Conservation (phyloP, 2,888 invertebrate genomes). For the Diachrysia chrysitis region DNA sequence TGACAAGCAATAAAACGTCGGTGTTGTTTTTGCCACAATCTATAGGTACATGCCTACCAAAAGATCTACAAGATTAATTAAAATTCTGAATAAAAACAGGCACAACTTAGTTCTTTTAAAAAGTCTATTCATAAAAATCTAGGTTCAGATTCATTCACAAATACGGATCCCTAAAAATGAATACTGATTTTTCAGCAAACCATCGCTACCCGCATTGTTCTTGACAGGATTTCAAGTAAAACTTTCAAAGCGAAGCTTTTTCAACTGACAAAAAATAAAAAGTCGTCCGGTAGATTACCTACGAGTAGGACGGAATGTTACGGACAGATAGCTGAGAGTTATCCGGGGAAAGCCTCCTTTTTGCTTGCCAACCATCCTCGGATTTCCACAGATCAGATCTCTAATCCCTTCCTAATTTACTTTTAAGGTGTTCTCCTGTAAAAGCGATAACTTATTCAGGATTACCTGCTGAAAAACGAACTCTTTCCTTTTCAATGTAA, state of each 20-base stretch:
- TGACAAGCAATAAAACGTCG: too few relatives aligned
- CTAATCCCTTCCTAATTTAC: constrained; percentile 62
- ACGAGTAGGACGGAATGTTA: constrained; percentile 10
- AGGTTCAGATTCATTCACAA: not conserved
- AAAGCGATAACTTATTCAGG: constrained; percentile 48
- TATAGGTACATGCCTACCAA: too few relatives aligned
- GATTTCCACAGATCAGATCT: constrained; percentile 58
- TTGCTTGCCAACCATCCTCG: constrained; percentile 25
- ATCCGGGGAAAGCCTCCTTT: constrained; percentile 25
- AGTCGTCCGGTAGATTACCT: constrained; percentile 48
- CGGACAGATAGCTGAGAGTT: constrained; percentile 28
- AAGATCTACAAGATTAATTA: too few relatives aligned
- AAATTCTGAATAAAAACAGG: not conserved
- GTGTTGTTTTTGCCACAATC: too few relatives aligned
- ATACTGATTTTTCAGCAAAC: constrained; percentile 7
- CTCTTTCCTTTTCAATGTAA: not conserved
- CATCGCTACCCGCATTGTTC: constrained; percentile 37
- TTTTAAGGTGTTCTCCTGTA: constrained; percentile 53
- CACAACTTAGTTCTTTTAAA: not conserved
- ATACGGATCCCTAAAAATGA: not conserved
- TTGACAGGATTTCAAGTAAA: constrained; percentile 47
- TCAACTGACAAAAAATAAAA: constrained; percentile 61
- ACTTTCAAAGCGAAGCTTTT: constrained; percentile 50
- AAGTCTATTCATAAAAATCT: not conserved
- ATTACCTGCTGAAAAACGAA: constrained; percentile 23